Conservation (phyloP, 53 echinoderm and acorn worm species). For the Temnopleurus reevesii region DNA sequence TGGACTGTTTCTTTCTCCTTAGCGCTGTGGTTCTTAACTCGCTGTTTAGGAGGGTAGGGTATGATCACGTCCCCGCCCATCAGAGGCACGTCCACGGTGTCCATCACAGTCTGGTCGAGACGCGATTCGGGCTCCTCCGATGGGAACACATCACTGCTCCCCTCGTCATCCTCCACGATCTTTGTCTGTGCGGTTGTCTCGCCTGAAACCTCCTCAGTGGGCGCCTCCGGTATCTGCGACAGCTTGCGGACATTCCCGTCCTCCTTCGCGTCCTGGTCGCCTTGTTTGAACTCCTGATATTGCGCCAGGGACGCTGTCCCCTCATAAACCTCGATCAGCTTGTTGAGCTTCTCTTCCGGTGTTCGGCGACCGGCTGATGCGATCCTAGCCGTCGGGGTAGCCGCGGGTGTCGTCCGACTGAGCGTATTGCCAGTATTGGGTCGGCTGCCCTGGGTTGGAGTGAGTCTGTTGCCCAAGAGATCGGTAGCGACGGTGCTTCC, state of each 20-base stretch:
- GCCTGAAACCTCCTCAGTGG: background rate
- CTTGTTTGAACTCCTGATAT: slow-evolving; percentile 22
- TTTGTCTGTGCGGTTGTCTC: background rate
- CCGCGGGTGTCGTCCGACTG: background rate
- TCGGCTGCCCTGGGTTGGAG: slow-evolving; percentile 12
- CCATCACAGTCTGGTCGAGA: slow-evolving; percentile 26
- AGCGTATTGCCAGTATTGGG: background rate
- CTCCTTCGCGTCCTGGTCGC: slow-evolving; percentile 60
- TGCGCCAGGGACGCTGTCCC: slow-evolving; percentile 3
- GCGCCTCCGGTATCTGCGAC: slow-evolving; percentile 49
- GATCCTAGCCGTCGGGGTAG: slow-evolving; percentile 12
- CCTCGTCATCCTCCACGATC: slow-evolving; percentile 23
- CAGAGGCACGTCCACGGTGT: slow-evolving; percentile 43
- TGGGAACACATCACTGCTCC: background rate
- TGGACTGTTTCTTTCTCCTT: background rate
- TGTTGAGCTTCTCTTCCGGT: slow-evolving; percentile 90
- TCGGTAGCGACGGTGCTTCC: slow-evolving; percentile 32
- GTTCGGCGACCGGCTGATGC: slow-evolving; percentile 67
- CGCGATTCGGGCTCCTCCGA: background rate
- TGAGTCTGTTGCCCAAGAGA: slow-evolving; percentile 44
- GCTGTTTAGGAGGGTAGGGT: slow-evolving; percentile 6
- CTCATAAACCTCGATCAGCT: slow-evolving; percentile 82
- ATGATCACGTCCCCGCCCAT: slow-evolving; percentile 14
- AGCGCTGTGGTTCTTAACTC: background rate
- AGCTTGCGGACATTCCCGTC: slow-evolving; percentile 62